Evolutionary conservation across 2,888 invertebrate genomes (phyloP), one percentile per base, ranked within the genome.

Genomic region (Chymomyza amoena): DNA sequence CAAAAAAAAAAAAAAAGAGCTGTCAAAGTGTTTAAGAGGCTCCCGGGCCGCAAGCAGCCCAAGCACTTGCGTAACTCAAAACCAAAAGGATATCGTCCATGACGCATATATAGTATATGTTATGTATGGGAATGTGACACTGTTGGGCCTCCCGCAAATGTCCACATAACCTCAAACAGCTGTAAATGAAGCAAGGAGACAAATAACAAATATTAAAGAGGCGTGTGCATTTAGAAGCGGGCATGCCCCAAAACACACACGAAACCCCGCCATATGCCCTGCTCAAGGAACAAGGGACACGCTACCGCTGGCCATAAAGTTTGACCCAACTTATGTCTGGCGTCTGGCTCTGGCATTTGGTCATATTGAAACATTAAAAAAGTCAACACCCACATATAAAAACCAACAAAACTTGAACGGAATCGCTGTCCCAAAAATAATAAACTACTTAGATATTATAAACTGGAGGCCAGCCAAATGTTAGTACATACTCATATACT

Each of bases 281-380:
- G 59, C 70, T 77, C 70, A 52, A 50, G 67, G 74, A 4, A 32
- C 32, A 25, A 25, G 25, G 25, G 64, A 59, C 64, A 62, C 78
- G 36, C 39, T 65, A 71, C 51, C 66, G 59, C 66, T 66, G 69
- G 69, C 62, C 56, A 36, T 54, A 9, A 0, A 18, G 18, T 54
- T 16, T 54, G 54, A 54, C 18, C 54, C 54, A 54, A 54, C n/a
- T 54, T 54, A 45, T 45, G 39, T 45, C 39, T 45, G 39, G 13
- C 18, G 16, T 54, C 54, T 54, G 54, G 18, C 54, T 2, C 9
- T 54, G 77, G 81, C 87, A 81, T 88, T 84, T 86, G 88, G 84
- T 81, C 84, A 89, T 86, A 88, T 85, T 88, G 88, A 85, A 85
- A 88, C 85, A 85, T 89, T 85, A 87, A 86, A 85, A 88, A 76